Evolutionary conservation across 2,888 invertebrate species (phyloP).

Genomic region (Agrotis clavis): DNA sequence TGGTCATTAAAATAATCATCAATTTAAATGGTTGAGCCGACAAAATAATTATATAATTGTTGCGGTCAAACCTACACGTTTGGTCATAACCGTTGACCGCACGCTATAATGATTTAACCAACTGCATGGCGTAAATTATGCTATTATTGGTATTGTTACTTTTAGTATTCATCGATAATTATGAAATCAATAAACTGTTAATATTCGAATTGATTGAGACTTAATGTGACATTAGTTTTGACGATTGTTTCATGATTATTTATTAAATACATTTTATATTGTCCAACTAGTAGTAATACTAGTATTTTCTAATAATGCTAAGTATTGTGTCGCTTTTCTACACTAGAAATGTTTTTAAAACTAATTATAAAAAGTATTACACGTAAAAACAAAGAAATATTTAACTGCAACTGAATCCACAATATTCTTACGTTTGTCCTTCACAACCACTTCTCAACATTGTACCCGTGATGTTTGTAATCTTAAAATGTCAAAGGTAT

Average conservation of each 20-base stretch:
- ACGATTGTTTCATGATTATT: too few relatives aligned
- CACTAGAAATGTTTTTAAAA: too few relatives aligned
- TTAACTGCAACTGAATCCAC: constrained; percentile 66
- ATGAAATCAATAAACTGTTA: not conserved
- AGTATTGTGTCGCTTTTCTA: not conserved
- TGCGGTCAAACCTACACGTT: constrained; percentile 48
- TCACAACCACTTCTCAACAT: constrained; percentile 81
- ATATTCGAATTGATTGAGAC: not conserved
- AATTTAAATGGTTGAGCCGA: constrained; percentile 29
- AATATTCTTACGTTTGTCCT: constrained; percentile 78
- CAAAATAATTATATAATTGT: constrained; percentile 51
- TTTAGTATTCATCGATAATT: not conserved
- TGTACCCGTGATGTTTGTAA: constrained; percentile 88
- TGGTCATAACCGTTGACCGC: constrained; percentile 50
- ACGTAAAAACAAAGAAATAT: not conserved
- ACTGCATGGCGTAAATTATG: constrained; percentile 17
- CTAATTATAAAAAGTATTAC: too few relatives aligned
- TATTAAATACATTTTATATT: too few relatives aligned
- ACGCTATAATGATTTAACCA: constrained; percentile 44
- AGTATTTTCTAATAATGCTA: too few relatives aligned
- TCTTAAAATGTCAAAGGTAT: constrained; percentile 90
- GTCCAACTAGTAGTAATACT: too few relatives aligned
- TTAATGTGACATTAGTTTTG: not conserved
- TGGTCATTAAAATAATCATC: constrained; percentile 44
- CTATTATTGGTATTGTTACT: not conserved